Percentiles rank a stretch among this genome's conserved stretches.
These are phyloP conservation scores for Carassius gibelio DNA, from an alignment of 2,113 vertebrate species.

Conservation along the genomic window DNA sequence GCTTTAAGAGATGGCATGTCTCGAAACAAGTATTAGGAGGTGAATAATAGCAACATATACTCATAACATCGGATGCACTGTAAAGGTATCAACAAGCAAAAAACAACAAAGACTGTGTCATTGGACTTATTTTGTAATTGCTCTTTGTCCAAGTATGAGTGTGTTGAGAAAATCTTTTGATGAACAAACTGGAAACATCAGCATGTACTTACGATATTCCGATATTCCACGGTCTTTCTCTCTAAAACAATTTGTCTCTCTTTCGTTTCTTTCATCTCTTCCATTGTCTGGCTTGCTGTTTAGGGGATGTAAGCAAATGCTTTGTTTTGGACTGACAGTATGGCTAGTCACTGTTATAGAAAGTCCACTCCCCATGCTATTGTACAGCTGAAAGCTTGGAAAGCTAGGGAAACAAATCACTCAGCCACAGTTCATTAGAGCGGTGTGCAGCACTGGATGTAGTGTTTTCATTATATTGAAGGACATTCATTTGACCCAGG, in stretches of 20 bases:
- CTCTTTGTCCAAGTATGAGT: background rate
- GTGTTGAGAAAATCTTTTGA: background rate
- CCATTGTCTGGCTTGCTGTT: conserved; percentile 51
- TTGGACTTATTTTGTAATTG: background rate
- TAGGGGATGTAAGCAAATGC: conserved; percentile 58
- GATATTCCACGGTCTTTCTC: background rate
- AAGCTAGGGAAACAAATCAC: conserved; percentile 29
- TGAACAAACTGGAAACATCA: background rate
- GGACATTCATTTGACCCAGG: background rate
- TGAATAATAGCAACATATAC: background rate
- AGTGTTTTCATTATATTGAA: background rate
- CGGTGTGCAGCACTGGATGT: background rate
- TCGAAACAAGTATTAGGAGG: background rate
- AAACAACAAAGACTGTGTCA: background rate
- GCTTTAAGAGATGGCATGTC: conserved; percentile 7
- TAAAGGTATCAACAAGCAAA: background rate
- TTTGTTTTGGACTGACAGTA: conserved; percentile 53
- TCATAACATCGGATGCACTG: background rate
- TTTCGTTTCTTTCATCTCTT: conserved; percentile 11
- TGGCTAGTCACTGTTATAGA: conserved; percentile 33
- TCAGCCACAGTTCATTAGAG: background rate
- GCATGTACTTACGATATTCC: background rate
- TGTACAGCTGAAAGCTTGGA: conserved; percentile 34
- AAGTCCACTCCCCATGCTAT: conserved; percentile 29
- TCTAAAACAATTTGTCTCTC: background rate